Base-by-base conservation (phyloP, 2,797 vertebrate genomes). In the Mycteria americana region DNA sequence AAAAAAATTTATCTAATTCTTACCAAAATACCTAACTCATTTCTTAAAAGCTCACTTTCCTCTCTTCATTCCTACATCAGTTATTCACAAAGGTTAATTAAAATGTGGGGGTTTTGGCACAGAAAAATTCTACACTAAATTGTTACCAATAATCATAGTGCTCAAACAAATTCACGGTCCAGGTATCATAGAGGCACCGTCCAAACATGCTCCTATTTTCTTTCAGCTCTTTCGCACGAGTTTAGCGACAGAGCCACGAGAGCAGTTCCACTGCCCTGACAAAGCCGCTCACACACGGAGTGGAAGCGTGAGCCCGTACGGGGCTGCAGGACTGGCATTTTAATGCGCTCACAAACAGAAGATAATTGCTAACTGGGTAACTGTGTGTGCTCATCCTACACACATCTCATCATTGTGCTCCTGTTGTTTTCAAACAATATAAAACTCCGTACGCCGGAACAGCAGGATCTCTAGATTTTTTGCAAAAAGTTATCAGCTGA, bases 291-390 rank as follows among this genome's bases (percentile, higher is more conserved):
- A 9, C 37, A 14, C 30, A 13, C 1, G 0, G 17, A 76, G 54
- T 18, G 43, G 45, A 74, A 80, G 60, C 1, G 1, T 3, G 25
- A 76, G 35, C 76, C 51, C 0, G 0, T 5, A 27, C 0, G 0
- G 56, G 21, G 64, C 78, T 76, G 78, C 87, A 73, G 74, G 69
- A 72, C 46, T 18, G 45, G n/a, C 50, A 69, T 63, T 69, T 84
- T 87, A 68, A 73, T 7, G 1, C 0, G 0, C 46, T 88, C 51
- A 50, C 46, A 24, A 86, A 75, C 37, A 69, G 59, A 59, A 30
- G 24, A 16, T 19, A 68, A 85, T 57, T 46, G 57, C 53, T 89
- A 92, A 89, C 69, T 10, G n/a, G n/a, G 37, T 73, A 88, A 77
- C 56, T n/a, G 37, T 48, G 70, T 18, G 64, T 62, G 87, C 77